A percentile compares a stretch with the other conserved stretches of the same genome.
phyloP scores from a whole-genome alignment of 2,888 invertebrate species.

The Tipula confusa region DNA sequence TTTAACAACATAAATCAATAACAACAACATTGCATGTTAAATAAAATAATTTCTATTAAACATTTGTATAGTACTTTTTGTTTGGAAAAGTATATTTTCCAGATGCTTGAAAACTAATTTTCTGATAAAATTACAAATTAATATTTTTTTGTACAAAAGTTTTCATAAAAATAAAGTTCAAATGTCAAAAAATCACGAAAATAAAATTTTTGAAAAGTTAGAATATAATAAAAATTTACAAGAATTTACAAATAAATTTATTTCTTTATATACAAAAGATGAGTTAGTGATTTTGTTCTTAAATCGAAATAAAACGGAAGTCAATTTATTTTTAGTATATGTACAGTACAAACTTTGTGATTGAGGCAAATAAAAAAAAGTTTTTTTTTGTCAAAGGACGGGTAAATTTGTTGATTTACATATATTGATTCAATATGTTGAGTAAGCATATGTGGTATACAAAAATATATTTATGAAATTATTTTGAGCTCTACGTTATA shows the following conservation, averaged over 20 bases:
- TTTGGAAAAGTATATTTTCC: background rate
- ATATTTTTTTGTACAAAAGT: background rate
- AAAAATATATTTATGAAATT: no score
- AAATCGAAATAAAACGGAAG: background rate
- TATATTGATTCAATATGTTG: background rate
- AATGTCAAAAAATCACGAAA: background rate
- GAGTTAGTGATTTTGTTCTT: background rate
- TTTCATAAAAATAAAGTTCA: background rate
- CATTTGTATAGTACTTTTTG: background rate
- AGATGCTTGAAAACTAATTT: background rate
- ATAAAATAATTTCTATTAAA: background rate
- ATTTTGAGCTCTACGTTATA: no score
- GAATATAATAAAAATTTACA: background rate
- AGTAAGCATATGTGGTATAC: background rate
- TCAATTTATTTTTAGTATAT: background rate
- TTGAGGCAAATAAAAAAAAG: background rate
- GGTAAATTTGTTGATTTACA: background rate
- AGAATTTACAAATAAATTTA: background rate
- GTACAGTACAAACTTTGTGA: background rate
- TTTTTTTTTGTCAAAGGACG: background rate
- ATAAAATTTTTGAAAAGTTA: background rate
- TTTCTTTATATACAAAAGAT: no score
- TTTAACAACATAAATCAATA: background rate
- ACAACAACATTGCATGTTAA: background rate
- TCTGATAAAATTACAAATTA: background rate